Conservation (phyloP, 2,797 vertebrate species). For the Gambelia wislizenii region DNA sequence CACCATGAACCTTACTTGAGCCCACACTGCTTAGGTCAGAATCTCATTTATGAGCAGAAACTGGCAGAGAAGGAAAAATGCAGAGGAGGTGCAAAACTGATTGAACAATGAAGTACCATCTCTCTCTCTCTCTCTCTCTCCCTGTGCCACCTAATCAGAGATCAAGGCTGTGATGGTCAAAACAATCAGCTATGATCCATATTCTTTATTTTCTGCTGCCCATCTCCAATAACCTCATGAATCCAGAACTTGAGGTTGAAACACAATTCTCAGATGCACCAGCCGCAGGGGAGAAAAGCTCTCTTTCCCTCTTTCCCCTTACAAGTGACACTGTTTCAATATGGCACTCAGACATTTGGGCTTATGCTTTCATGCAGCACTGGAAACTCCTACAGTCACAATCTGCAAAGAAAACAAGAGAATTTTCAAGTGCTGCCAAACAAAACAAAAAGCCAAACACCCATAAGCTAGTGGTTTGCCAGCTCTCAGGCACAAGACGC, state of each 20-base stretch:
- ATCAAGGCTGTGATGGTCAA: neutral
- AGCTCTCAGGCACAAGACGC: neutral
- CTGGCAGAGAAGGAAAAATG: accelerated
- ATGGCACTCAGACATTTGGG: neutral
- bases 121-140: no score
- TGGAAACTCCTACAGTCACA: neutral
- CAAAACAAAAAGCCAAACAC: neutral
- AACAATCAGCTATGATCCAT: no score
- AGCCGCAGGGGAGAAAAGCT: neutral
- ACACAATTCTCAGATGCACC: no score
- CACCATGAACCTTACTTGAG: neutral
- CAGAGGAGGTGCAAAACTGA: neutral
- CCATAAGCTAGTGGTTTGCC: neutral
- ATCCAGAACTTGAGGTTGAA: neutral
- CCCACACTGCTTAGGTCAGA: accelerated
- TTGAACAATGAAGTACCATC: accelerated
- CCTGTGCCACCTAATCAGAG: neutral
- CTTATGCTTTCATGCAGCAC: neutral
- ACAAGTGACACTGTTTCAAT: neutral
- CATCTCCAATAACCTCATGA: neutral
- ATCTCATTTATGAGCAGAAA: neutral
- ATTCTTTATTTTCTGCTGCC: neutral
- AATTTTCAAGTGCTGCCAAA: neutral
- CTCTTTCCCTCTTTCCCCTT: neutral
- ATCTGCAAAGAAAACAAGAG: neutral